These are phyloP conservation scores for Drosophila orena DNA, from an alignment of 1,140 invertebrate genomes.

Conservation along the genomic window DNA sequence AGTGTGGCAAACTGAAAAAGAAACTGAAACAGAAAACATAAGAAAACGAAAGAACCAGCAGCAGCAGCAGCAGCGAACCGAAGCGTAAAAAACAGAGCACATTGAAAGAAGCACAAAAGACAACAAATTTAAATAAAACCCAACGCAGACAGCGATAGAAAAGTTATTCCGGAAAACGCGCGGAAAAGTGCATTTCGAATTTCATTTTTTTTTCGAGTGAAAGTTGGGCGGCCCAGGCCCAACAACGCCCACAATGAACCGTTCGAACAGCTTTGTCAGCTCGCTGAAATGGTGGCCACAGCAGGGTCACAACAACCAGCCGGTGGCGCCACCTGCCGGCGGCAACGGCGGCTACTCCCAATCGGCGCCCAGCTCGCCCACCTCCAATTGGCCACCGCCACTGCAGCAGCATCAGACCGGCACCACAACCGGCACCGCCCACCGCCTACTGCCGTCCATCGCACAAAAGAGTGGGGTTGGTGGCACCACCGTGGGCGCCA, in stretches of 20 bases:
- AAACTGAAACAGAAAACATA: slow-evolving; percentile 23
- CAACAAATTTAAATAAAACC: background rate
- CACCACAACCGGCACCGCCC: slow-evolving; percentile 38
- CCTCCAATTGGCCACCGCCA: slow-evolving; percentile 68
- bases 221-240: slow-evolving; percentile 51
- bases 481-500: slow-evolving; percentile 55
- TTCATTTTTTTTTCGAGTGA: slow-evolving; percentile 40
- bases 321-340: slow-evolving; percentile 32
- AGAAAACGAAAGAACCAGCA: slow-evolving; percentile 7
- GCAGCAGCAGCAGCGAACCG: slow-evolving; percentile 12
- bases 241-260: slow-evolving; percentile 68
- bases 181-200: slow-evolving; percentile 48
- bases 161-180: slow-evolving; percentile 33
- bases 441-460: slow-evolving; percentile 57
- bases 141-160: background rate
- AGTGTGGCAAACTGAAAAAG: slow-evolving; percentile 11
- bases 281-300: slow-evolving; percentile 83
- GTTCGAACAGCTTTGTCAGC: slow-evolving; percentile 83
- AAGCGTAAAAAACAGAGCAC: slow-evolving; percentile 38
- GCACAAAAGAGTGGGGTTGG: slow-evolving; percentile 41
- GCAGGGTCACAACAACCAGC: slow-evolving; percentile 75
- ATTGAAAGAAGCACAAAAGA: background rate
- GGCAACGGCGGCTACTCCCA: slow-evolving; percentile 58
- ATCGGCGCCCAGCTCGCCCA: slow-evolving; percentile 73
- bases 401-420: slow-evolving; percentile 57